Evolutionary conservation across 2,888 invertebrate species (phyloP), one percentile per base, ranked within the genome.

Genomic region (Ophion ellenae): DNA sequence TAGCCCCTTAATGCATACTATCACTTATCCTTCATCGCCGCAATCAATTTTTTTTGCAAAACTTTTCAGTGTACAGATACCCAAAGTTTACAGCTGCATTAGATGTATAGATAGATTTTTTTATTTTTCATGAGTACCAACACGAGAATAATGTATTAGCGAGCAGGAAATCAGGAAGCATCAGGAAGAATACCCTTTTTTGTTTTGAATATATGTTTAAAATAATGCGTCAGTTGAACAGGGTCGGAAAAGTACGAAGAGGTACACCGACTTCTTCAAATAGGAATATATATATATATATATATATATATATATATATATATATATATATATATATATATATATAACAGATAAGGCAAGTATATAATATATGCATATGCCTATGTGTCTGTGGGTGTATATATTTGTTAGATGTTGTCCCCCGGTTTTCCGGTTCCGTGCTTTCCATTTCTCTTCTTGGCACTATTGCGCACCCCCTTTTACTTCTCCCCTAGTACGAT

Each of bases 141-240:
- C 32, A 32, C 3, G 11, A 14, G 20, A 76, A 76, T 57, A 76
- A 76, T 67, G 76, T 76, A 67, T 57, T 32, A 32, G 14, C n/a
- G 14, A 76, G 1, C 66, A 66, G 77, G 67, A 36, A 67, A 36
- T 64, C 77, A 77, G 66, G 57, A 67, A 24, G 53, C 45, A 9
- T 14, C 14, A 45, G 40, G 24, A 67, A 57, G 36, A 36, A 24
- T 67, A 66, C 7, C 9, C 53, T n/a, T 53, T 36, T 32, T 32
- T 32, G 32, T 53, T 17, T 64, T 32, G 63, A 61, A 76, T 76
- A 76, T 76, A 76, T 76, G 53, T 66, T 66, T 57, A 66, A 76
- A 66, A 53, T 53, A 76, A 76, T 76, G 66, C 76, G 76, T 76
- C 47, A 47, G 32, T 66, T 17, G n/a, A 76, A n/a, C 53, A 76